Conservation (phyloP, 2,797 vertebrate species). For the Pipistrellus pipistrellus region DNA sequence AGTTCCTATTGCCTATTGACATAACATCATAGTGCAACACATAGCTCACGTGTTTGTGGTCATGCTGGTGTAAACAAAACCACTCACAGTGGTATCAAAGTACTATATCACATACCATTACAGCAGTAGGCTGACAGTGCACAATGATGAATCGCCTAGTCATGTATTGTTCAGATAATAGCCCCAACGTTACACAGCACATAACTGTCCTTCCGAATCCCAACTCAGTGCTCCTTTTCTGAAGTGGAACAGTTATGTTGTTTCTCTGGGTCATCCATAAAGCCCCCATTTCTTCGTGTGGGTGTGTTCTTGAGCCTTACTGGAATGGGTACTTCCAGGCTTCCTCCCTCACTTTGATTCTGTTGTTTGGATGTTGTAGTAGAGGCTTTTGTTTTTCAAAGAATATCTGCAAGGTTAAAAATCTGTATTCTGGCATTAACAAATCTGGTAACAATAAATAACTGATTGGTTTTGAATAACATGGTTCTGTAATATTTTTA, state of each 20-base stretch:
- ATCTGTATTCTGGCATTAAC: background rate
- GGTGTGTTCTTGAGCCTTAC: background rate
- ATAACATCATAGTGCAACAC: background rate
- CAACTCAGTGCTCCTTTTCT: background rate
- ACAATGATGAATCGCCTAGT: background rate
- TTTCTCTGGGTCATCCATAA: background rate
- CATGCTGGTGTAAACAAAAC: background rate
- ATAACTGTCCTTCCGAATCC: background rate
- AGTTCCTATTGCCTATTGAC: background rate
- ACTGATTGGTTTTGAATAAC: conserved; percentile 20
- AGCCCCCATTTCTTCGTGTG: background rate
- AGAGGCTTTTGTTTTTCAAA: background rate
- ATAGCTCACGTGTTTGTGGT: background rate
- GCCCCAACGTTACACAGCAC: background rate
- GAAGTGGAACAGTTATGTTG: background rate
- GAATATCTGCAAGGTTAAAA: background rate
- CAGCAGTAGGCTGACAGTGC: background rate
- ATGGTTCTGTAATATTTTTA: conserved; percentile 57
- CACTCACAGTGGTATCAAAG: background rate
- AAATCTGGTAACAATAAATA: background rate
- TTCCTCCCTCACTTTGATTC: background rate
- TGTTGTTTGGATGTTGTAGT: background rate
- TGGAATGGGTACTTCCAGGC: background rate
- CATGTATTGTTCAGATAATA: background rate
- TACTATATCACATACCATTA: background rate